These are phyloP conservation scores for Leptobrachium leishanense DNA, from an alignment of 2,113 vertebrate species.

Conservation along the genomic window DNA sequence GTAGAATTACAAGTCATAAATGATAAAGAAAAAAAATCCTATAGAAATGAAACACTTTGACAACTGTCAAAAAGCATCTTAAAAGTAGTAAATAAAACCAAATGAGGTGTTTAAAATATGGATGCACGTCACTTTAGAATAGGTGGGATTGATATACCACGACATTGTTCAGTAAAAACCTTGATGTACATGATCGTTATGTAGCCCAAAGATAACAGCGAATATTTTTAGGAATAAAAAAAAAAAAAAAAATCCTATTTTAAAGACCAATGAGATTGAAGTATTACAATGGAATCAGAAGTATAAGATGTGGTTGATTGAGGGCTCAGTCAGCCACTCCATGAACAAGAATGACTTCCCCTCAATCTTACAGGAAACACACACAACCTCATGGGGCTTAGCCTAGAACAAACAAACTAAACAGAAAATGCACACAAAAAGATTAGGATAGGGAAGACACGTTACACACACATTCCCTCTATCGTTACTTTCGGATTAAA, in stretches of 20 bases:
- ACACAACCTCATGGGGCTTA: slow-evolving; percentile 2
- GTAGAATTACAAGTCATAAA: too few relatives aligned
- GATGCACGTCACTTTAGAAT: too few relatives aligned
- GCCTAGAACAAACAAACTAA: not conserved
- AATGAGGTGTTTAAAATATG: too few relatives aligned
- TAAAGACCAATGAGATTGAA: slow-evolving; percentile 10
- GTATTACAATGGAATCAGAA: slow-evolving; percentile 22
- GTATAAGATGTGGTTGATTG: not conserved
- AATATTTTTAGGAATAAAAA: not conserved
- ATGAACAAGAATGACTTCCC: too few relatives aligned
- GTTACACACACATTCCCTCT: not conserved
- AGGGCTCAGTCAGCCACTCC: not conserved
- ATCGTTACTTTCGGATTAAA: slow-evolving; percentile 20
- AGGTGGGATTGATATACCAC: too few relatives aligned
- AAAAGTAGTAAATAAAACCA: too few relatives aligned
- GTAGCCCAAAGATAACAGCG: too few relatives aligned
- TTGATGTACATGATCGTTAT: too few relatives aligned
- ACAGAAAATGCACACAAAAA: not conserved
- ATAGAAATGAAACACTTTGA: too few relatives aligned
- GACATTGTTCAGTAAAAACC: too few relatives aligned
- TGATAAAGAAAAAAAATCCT: too few relatives aligned
- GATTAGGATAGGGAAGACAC: not conserved
- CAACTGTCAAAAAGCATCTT: too few relatives aligned
- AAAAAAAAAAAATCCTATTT: not conserved
- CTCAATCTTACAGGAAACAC: not conserved